Percentiles rank a stretch among this genome's conserved stretches.
phyloP scores from a whole-genome alignment of 2,888 invertebrate species.

The Baronia brevicornis region DNA sequence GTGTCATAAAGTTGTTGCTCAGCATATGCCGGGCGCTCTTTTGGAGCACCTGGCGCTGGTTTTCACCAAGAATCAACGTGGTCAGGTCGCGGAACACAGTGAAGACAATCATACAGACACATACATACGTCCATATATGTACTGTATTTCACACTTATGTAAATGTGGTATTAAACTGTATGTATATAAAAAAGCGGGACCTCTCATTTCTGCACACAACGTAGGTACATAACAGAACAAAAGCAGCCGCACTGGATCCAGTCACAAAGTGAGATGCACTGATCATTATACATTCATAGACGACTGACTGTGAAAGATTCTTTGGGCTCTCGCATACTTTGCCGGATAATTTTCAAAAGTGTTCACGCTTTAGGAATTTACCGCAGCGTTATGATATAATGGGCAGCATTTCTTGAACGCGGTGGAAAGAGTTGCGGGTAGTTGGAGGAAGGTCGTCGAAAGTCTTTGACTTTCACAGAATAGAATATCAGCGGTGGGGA shows the following conservation, averaged over 20 bases:
- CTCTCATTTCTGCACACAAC: conserved; percentile 16
- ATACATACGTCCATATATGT: no score
- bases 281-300: conserved; percentile 70
- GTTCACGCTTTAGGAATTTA: conserved; percentile 41
- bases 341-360: conserved; percentile 52
- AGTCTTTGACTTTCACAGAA: conserved; percentile 10
- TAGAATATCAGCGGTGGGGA: conserved; percentile 1
- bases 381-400: conserved; percentile 69
- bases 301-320: conserved; percentile 57
- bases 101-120: no score
- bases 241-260: conserved; percentile 21
- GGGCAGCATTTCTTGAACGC: conserved; percentile 31
- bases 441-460: no score
- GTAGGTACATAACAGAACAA: conserved; percentile 23
- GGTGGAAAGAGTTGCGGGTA: conserved; percentile 7
- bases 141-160: no score
- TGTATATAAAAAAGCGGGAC: conserved; percentile 2
- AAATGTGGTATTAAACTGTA: neutral
- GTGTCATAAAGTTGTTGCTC: no score
- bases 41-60: no score
- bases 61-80: no score
- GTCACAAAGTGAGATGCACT: conserved; percentile 29
- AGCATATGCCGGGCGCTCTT: no score
- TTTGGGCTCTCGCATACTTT: conserved; percentile 42
- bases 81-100: no score